Percentiles rank a stretch among this genome's conserved stretches.
Conservation (phyloP, 2,888 invertebrate genomes). For the Liodrosophila aerea region DNA sequence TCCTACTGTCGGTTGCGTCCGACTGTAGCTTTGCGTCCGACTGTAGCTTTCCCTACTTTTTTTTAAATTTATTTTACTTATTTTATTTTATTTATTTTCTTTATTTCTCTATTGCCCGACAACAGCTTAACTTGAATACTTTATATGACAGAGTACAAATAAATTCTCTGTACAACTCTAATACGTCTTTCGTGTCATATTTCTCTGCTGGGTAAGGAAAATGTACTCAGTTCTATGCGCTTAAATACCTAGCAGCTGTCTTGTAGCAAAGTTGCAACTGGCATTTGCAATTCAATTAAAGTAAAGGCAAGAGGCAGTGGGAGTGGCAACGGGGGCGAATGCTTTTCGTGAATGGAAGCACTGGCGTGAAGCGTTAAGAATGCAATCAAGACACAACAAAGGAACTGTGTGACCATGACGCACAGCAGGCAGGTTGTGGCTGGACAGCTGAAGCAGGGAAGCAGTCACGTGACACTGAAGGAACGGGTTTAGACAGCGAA, state of each 20-base stretch:
- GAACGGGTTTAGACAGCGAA: slow-evolving; percentile 40
- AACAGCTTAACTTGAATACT: too few species aligned
- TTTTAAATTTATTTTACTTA: too few species aligned
- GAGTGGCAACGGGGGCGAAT: background rate
- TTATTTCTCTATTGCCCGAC: too few species aligned
- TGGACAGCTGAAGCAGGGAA: slow-evolving; percentile 23
- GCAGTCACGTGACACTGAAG: slow-evolving; percentile 40
- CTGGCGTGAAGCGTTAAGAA: slow-evolving; percentile 71
- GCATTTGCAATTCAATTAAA: slow-evolving; percentile 58
- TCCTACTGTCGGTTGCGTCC: too few species aligned
- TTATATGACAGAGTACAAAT: too few species aligned
- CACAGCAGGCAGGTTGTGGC: background rate
- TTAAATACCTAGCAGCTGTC: slow-evolving; percentile 7
- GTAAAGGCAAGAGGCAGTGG: slow-evolving; percentile 16
- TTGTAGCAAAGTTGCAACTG: slow-evolving; percentile 25
- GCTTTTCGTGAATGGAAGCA: slow-evolving; percentile 33
- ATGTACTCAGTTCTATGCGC: background rate
- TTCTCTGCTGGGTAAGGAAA: background rate
- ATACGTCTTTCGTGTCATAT: background rate
- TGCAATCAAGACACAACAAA: slow-evolving; percentile 67
- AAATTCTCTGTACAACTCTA: too few species aligned
- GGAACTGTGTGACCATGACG: slow-evolving; percentile 61
- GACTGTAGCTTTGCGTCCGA: too few species aligned
- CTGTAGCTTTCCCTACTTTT: too few species aligned
- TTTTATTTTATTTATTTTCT: background rate